A percentile compares a stretch with the other conserved stretches of the same genome.
Evolutionary conservation across 2,113 vertebrate species (phyloP).

Genomic region (Capreolus pygargus): DNA sequence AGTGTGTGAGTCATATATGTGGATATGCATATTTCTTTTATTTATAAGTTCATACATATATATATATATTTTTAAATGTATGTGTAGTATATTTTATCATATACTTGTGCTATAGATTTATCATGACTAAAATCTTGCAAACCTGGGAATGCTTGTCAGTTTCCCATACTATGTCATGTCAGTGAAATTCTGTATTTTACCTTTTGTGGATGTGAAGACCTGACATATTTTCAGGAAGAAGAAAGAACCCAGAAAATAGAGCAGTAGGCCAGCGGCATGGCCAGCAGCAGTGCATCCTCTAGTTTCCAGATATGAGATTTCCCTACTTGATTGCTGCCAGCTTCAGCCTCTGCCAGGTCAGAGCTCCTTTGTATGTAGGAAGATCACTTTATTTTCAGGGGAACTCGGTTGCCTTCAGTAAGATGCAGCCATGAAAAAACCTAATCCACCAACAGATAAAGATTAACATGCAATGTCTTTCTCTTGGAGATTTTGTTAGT

Average conservation of each 20-base stretch:
- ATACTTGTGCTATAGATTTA: not conserved
- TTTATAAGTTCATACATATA: not conserved
- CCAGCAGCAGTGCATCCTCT: not conserved
- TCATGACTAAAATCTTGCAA: not conserved
- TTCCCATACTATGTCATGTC: not conserved
- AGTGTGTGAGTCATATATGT: not conserved
- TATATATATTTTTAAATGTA: not conserved
- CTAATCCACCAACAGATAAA: not conserved
- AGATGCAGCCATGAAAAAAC: not conserved
- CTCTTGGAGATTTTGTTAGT: not conserved
- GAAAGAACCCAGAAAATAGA: not conserved
- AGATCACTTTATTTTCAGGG: not conserved
- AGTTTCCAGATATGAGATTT: not conserved
- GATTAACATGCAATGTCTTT: not conserved
- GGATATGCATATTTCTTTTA: not conserved
- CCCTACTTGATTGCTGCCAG: not conserved
- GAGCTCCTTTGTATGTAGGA: not conserved
- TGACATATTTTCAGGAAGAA: not conserved
- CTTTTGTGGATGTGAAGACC: not conserved
- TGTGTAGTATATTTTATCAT: not conserved
- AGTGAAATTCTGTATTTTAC: not conserved
- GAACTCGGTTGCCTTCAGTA: not conserved
- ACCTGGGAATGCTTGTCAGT: not conserved
- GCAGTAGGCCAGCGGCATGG: not conserved
- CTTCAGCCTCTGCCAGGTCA: not conserved